Evolutionary conservation across 2,888 invertebrate genomes (phyloP).

Genomic region (Geotrupes spiniger): DNA sequence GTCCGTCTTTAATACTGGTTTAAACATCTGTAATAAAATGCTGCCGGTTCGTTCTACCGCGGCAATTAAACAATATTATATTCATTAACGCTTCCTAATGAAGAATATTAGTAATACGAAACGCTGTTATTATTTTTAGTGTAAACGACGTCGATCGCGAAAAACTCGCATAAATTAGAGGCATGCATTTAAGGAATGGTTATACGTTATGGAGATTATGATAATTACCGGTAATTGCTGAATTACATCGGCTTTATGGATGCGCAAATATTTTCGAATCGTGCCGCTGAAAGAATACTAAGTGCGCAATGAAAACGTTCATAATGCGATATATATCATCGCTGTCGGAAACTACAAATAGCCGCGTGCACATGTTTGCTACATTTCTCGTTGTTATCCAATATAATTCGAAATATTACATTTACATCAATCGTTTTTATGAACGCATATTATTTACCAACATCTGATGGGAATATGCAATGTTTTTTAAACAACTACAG

Average conservation of each 20-base stretch:
- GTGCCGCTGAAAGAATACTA: too few species aligned
- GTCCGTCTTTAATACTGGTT: neutral
- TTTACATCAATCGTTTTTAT: too few species aligned
- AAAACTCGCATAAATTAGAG: conserved; percentile 2
- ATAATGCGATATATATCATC: too few species aligned
- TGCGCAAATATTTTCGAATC: conserved; percentile 1
- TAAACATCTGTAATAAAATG: neutral
- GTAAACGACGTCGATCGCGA: neutral
- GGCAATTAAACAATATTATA: conserved; percentile 5
- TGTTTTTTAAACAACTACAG: too few species aligned
- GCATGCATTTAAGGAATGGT: neutral
- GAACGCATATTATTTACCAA: too few species aligned
- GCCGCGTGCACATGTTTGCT: too few species aligned
- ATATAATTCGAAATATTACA: too few species aligned
- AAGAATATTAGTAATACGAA: neutral
- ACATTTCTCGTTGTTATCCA: too few species aligned
- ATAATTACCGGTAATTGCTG: conserved; percentile 2
- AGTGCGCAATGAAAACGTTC: too few species aligned
- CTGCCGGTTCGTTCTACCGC: neutral
- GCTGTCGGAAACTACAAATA: too few species aligned
- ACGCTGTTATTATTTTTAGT: neutral
- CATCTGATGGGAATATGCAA: too few species aligned
- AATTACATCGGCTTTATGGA: neutral
- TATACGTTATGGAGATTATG: neutral
- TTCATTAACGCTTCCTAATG: conserved; percentile 3